Conservation (phyloP, 2,113 vertebrate species). For the Mungos mungo region DNA sequence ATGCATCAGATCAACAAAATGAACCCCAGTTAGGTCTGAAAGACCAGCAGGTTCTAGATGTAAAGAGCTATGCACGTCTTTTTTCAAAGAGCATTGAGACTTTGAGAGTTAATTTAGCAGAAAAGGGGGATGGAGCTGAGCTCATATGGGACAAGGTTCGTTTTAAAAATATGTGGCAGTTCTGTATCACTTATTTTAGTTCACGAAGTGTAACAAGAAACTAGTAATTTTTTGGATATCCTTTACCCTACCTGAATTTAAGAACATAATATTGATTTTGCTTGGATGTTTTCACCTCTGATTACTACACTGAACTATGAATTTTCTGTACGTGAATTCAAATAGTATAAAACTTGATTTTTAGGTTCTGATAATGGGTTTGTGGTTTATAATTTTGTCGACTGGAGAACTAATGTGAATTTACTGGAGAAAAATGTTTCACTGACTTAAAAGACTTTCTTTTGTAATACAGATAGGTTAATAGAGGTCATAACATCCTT, state of each 20-base stretch:
- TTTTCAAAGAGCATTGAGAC: conserved; percentile 95
- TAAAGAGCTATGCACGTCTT: conserved; percentile 91
- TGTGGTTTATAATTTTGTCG: neutral
- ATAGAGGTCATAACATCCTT: neutral
- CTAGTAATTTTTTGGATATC: neutral
- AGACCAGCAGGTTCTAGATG: conserved; percentile 95
- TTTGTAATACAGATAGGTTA: neutral
- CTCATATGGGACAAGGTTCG: conserved; percentile 98
- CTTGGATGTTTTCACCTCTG: neutral
- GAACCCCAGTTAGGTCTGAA: conserved; percentile 88
- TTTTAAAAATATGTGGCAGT: neutral
- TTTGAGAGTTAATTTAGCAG: conserved; percentile 89
- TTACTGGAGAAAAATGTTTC: neutral
- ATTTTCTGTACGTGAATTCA: conserved; percentile 21
- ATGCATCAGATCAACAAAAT: conserved; percentile 82
- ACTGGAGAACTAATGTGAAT: neutral
- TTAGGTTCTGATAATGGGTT: neutral
- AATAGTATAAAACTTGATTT: neutral
- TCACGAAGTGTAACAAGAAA: neutral
- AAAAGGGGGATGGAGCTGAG: conserved; percentile 93
- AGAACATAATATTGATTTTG: neutral
- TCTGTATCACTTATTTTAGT: neutral
- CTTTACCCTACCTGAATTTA: neutral
- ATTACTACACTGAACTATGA: neutral
- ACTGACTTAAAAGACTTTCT: neutral